These are phyloP conservation scores for Caradrina clavipalpis DNA, from an alignment of 2,888 invertebrate species.

Conservation along the genomic window DNA sequence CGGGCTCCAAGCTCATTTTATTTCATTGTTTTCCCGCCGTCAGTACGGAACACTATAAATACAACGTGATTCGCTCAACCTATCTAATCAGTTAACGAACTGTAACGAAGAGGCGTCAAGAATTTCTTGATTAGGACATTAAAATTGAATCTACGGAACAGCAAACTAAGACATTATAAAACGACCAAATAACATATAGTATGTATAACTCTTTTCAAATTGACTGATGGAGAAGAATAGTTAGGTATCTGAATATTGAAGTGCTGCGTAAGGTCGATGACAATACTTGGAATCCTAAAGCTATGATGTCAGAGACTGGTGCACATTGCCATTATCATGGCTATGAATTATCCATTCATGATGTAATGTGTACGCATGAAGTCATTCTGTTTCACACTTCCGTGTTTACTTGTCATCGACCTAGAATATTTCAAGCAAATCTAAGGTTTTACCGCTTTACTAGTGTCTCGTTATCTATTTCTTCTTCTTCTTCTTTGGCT, in stretches of 20 bases:
- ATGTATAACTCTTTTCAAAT: not conserved
- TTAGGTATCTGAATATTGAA: slow-evolving; percentile 10
- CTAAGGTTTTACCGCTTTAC: not conserved
- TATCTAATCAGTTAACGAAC: slow-evolving; percentile 57
- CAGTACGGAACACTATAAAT: slow-evolving; percentile 47
- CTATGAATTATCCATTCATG: slow-evolving; percentile 61
- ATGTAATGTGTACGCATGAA: slow-evolving; percentile 60
- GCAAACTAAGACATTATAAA: slow-evolving; percentile 11
- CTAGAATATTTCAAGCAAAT: slow-evolving; percentile 21
- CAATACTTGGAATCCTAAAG: slow-evolving; percentile 37
- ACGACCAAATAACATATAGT: slow-evolving; percentile 16
- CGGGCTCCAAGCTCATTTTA: slow-evolving; percentile 33
- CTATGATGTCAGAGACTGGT: slow-evolving; percentile 53
- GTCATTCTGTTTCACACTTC: slow-evolving; percentile 56
- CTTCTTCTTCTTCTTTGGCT: slow-evolving; percentile 14
- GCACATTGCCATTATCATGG: slow-evolving; percentile 55
- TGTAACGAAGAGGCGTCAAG: slow-evolving; percentile 64
- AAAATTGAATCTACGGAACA: slow-evolving; percentile 47
- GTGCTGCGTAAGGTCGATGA: slow-evolving; percentile 39
- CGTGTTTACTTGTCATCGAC: slow-evolving; percentile 41
- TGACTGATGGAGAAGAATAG: not conserved
- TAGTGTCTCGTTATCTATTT: slow-evolving; percentile 13
- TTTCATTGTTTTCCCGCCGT: slow-evolving; percentile 49
- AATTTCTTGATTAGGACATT: slow-evolving; percentile 77
- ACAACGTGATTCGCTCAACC: slow-evolving; percentile 33